phyloP scores from a whole-genome alignment of 2,113 vertebrate species.

The Nycticebus coucang region DNA sequence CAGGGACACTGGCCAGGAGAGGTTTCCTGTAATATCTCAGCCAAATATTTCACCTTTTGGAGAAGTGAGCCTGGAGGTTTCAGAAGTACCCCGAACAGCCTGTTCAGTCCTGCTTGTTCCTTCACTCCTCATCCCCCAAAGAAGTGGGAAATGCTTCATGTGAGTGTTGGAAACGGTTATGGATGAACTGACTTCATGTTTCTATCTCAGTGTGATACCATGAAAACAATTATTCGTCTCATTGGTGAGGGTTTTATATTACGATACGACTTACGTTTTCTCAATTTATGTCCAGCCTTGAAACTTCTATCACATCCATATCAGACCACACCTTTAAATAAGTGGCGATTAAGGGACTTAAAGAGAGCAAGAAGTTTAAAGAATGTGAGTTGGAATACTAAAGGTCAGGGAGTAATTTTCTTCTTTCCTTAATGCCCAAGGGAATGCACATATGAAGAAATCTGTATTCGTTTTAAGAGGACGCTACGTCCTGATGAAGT shows the following conservation, averaged over 20 bases:
- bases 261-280: background rate
- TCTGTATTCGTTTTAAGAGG: background rate
- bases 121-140: background rate
- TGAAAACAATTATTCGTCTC: background rate
- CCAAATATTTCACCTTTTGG: background rate
- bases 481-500: background rate
- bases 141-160: background rate
- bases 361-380: constrained; percentile 11
- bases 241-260: constrained; percentile 10
- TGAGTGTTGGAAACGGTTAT: background rate
- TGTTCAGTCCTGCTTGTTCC: background rate
- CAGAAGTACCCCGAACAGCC: background rate
- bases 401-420: background rate
- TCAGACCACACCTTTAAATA: background rate
- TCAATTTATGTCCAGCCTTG: background rate
- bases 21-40: background rate
- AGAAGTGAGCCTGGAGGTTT: background rate
- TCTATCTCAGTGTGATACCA: background rate
- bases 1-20: background rate
- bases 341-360: background rate
- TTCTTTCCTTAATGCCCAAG: constrained; percentile 21
- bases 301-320: background rate
- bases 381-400: background rate
- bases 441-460: background rate
- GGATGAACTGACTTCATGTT: background rate